Conservation (phyloP, 2,113 vertebrate genomes). For the Corythornis cristatus region DNA sequence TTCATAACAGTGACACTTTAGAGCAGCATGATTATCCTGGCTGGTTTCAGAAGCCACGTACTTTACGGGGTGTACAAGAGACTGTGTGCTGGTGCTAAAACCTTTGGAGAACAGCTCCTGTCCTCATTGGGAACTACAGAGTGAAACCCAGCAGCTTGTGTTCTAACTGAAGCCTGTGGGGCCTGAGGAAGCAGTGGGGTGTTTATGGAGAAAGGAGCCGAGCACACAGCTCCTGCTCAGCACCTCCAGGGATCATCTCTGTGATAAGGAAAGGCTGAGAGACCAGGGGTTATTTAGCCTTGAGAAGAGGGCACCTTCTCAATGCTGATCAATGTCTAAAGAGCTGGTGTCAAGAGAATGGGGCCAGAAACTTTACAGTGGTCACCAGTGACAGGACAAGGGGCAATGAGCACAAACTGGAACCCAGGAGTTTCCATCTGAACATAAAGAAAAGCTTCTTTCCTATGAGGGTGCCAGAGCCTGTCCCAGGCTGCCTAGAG, state of each 20-base stretch:
- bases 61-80: background rate
- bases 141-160: background rate
- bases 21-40: background rate
- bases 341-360: background rate
- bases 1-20: background rate
- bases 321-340: background rate
- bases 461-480: background rate
- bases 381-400: background rate
- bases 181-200: background rate
- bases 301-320: background rate
- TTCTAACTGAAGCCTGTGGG: too few relatives aligned
- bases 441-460: background rate
- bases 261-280: background rate
- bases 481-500: background rate
- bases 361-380: background rate
- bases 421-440: background rate
- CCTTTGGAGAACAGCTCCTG: background rate
- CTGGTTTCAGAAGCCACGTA: background rate
- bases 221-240: accelerated
- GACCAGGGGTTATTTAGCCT: background rate
- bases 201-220: background rate
- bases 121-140: accelerated
- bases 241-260: background rate
- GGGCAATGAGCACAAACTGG: background rate
- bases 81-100: background rate